Percentiles rank a stretch among this genome's conserved stretches.
phyloP scores from a whole-genome alignment of 1,140 invertebrate species.

The Himalopsyche phryganea region DNA sequence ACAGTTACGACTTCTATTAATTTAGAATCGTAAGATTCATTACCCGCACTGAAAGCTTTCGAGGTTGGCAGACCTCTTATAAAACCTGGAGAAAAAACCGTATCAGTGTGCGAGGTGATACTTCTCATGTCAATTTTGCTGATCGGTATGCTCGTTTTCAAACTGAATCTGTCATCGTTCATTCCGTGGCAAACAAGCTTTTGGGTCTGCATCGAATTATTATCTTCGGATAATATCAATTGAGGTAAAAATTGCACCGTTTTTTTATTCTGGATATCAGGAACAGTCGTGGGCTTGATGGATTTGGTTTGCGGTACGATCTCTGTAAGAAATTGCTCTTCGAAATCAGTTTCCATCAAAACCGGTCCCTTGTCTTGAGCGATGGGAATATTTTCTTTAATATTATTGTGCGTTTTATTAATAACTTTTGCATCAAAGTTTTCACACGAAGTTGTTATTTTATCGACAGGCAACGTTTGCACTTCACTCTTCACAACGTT shows the following conservation, averaged over 20 bases:
- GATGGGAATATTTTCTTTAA: constrained; percentile 14
- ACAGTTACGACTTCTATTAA: too few species aligned
- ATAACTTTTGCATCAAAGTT: not conserved
- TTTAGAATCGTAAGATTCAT: too few species aligned
- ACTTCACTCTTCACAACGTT: not conserved
- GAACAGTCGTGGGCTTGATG: not conserved
- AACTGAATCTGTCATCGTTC: constrained; percentile 42
- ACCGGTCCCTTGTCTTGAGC: constrained; percentile 20
- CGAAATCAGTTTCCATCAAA: constrained; percentile 39
- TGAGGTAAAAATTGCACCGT: not conserved
- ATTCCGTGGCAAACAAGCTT: too few species aligned
- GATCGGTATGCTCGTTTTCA: constrained; percentile 51
- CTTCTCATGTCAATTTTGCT: constrained; percentile 43
- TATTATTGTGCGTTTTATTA: not conserved
- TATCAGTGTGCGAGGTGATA: constrained; percentile 12
- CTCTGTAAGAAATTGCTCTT: constrained; percentile 42
- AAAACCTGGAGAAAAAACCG: not conserved
- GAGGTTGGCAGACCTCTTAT: too few species aligned
- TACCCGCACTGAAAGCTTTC: too few species aligned
- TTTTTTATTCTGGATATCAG: constrained; percentile 30
- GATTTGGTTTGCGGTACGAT: constrained; percentile 36
- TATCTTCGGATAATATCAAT: not conserved
- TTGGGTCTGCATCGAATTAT: too few species aligned
- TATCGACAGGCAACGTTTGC: too few species aligned
- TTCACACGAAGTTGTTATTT: too few species aligned